Conservation (phyloP, 2,797 vertebrate species). For the Anguilla marmorata region DNA sequence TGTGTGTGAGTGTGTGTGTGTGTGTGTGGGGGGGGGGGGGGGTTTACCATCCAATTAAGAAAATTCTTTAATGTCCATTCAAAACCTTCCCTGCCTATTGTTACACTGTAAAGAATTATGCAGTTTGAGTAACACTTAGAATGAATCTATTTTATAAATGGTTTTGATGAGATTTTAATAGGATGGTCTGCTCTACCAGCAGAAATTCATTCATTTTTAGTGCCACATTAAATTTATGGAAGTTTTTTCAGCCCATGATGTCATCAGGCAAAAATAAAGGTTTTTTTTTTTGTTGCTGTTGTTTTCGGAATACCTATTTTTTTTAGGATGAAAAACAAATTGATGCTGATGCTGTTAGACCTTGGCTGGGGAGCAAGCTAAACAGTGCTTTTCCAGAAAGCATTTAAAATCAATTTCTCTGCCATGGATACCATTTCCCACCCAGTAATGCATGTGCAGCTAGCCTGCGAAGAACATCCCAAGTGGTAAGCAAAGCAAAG, state of each 20-base stretch:
- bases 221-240: not conserved
- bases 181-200: not conserved
- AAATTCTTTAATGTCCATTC: not conserved
- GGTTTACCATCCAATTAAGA: not conserved
- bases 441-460: conserved; percentile 64
- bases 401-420: conserved; percentile 77
- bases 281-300: conserved; percentile 27
- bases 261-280: conserved; percentile 45
- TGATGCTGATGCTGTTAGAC: conserved; percentile 66
- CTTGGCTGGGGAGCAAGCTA: conserved; percentile 66
- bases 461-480: conserved; percentile 65
- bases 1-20: not conserved
- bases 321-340: conserved; percentile 51
- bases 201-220: not conserved
- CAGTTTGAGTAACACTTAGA: not conserved
- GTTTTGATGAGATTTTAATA: not conserved
- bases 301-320: conserved; percentile 39
- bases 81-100: not conserved
- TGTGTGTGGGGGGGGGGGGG: not conserved
- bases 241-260: conserved; percentile 25
- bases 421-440: conserved; percentile 56
- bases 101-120: not conserved
- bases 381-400: conserved; percentile 69
- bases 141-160: not conserved
- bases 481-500: conserved; percentile 64